Evolutionary conservation across 2,797 vertebrate genomes (phyloP).

Genomic region (Cuculus canorus): DNA sequence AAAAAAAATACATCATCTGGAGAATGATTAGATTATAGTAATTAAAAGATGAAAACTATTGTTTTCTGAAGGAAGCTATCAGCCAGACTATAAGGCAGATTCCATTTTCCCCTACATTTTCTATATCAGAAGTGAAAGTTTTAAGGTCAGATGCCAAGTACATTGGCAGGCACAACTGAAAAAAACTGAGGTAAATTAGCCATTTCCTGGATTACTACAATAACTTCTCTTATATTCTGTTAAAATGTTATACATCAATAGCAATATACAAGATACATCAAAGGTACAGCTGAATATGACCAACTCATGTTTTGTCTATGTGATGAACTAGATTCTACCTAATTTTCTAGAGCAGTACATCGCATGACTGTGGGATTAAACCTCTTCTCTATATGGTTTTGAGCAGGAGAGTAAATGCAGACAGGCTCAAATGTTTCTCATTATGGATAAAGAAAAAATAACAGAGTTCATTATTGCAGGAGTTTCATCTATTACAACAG

Average conservation of each 20-base stretch:
- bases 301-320: neutral
- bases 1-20: neutral
- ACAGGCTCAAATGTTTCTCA: neutral
- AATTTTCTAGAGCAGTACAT: neutral
- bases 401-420: neutral
- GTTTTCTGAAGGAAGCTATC: neutral
- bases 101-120: neutral
- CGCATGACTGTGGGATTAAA: neutral
- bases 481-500: neutral
- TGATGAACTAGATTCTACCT: neutral
- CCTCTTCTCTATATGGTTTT: neutral
- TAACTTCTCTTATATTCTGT: neutral
- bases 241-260: neutral
- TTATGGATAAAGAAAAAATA: neutral
- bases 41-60: neutral
- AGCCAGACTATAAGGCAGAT: neutral
- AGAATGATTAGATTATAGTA: neutral
- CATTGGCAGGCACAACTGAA: neutral
- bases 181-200: neutral
- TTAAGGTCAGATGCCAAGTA: neutral
- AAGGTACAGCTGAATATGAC: neutral
- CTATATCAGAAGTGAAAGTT: neutral
- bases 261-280: neutral
- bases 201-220: neutral
- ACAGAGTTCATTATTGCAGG: neutral